These are phyloP conservation scores for Acleris cristana DNA, from an alignment of 2,888 invertebrate genomes.

Conservation along the genomic window DNA sequence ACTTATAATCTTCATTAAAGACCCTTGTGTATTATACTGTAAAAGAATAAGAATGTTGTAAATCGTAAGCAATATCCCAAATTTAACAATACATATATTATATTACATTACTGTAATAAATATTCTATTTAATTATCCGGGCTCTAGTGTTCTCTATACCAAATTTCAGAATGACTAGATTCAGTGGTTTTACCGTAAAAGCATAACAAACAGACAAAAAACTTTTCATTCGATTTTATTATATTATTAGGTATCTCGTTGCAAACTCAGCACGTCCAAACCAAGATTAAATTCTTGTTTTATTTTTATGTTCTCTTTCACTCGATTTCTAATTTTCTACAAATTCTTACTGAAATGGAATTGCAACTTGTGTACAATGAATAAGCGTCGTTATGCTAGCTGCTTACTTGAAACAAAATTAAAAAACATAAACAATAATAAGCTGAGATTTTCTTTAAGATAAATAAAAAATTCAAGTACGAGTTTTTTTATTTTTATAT, in stretches of 20 bases:
- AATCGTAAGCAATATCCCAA: background rate
- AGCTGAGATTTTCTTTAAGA: too few relatives aligned
- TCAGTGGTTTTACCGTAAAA: background rate
- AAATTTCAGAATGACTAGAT: background rate
- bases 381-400: conserved; percentile 23
- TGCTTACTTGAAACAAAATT: conserved; percentile 11
- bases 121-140: background rate
- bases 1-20: too few relatives aligned
- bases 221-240: background rate
- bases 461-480: too few relatives aligned
- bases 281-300: too few relatives aligned
- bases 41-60: background rate
- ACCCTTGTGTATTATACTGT: too few relatives aligned
- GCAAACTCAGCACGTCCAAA: too few relatives aligned
- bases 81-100: background rate
- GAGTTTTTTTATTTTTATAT: too few relatives aligned
- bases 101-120: background rate
- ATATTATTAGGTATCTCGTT: too few relatives aligned
- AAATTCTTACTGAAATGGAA: too few relatives aligned
- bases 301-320: too few relatives aligned
- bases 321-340: too few relatives aligned
- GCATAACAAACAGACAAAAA: background rate
- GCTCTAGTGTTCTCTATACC: background rate
- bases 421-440: too few relatives aligned
- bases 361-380: conserved; percentile 1